Base-by-base conservation (phyloP, 2,113 vertebrate genomes). In the Oxyruncus cristatus region DNA sequence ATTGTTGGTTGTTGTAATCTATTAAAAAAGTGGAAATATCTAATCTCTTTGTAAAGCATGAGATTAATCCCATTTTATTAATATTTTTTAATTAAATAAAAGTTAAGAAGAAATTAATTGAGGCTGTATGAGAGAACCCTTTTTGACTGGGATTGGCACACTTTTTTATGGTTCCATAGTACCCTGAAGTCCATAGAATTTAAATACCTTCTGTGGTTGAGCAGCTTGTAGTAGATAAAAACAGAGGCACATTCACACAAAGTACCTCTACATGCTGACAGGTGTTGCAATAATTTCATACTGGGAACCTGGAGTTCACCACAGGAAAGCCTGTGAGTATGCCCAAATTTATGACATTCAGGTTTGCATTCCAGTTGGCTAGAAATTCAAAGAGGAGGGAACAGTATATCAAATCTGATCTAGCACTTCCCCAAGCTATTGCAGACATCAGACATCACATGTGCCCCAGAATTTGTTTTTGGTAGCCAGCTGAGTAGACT, bases 261-360 rank as follows among this genome's bases (percentile, higher is more conserved):
- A 93, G 35, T 80, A 74, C 70, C 78, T 86, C 67, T 90, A 21
- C 50, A n/a, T 33, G 93, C 85, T 92, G 88, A 81, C 92, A 96
- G 82, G 82, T 96, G 61, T 80, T 95, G 72, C 72, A 84, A 68
- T 96, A 88, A 97, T 95, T 90, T 96, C 90, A 80, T 86, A 88
- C 72, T 95, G 92, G 63, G 90, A 93, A 85, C 68, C 63, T 42
- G 28, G 67, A 93, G 85, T 46, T 95, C 88, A 90, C 95, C 72
- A 80, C 88, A 92, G 95, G 92, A 94, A 88, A 90, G 85, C 55
- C 65, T 53, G 28, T 93, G 92, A 94, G 59, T 52, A 71, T 84
- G 82, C 68, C 52, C 61, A 93, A 86, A 94, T 96, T 93, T 93
- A 93, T 93, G 72, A 21, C 71, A 70, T 52, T 27, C 35, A 67